A percentile compares a stretch with the other conserved stretches of the same genome.
phyloP scores from a whole-genome alignment of 2,888 invertebrate genomes.

The Tineola bisselliella region DNA sequence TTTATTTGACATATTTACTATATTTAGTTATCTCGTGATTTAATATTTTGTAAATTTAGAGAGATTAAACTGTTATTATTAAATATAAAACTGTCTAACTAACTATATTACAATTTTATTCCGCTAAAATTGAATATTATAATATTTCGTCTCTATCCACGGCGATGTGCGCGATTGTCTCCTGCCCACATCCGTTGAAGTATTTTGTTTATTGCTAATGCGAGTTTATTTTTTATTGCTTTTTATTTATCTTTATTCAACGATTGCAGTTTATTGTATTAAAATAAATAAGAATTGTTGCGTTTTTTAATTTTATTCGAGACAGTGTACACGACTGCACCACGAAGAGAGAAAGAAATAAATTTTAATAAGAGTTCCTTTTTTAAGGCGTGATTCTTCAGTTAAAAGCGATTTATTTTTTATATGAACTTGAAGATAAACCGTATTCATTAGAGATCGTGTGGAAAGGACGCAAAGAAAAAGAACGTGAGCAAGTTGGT shows the following conservation, averaged over 20 bases:
- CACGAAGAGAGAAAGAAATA: slow-evolving; percentile 64
- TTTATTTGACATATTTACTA: too few species aligned
- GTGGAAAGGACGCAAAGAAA: slow-evolving; percentile 63
- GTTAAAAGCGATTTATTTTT: slow-evolving; percentile 68
- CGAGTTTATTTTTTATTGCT: slow-evolving; percentile 68
- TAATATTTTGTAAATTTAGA: too few species aligned
- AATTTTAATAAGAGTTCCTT: slow-evolving; percentile 69
- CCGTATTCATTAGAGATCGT: slow-evolving; percentile 68
- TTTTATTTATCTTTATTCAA: slow-evolving; percentile 69
- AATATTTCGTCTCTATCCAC: slow-evolving; percentile 32
- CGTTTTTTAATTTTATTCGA: slow-evolving; percentile 67
- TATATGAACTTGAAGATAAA: slow-evolving; percentile 66
- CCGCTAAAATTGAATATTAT: too few species aligned
- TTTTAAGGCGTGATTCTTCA: slow-evolving; percentile 69
- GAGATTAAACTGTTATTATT: too few species aligned
- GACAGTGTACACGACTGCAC: slow-evolving; percentile 63
- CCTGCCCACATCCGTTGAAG: slow-evolving; percentile 68
- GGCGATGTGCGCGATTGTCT: slow-evolving; percentile 38
- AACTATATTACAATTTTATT: too few species aligned
- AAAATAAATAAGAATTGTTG: slow-evolving; percentile 69
- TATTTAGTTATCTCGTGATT: too few species aligned
- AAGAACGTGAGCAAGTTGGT: slow-evolving; percentile 58
- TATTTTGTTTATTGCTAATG: slow-evolving; percentile 70
- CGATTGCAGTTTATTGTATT: slow-evolving; percentile 69
- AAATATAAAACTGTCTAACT: too few species aligned